phyloP scores from a whole-genome alignment of 2,113 vertebrate species.

The Anas platyrhynchos region DNA sequence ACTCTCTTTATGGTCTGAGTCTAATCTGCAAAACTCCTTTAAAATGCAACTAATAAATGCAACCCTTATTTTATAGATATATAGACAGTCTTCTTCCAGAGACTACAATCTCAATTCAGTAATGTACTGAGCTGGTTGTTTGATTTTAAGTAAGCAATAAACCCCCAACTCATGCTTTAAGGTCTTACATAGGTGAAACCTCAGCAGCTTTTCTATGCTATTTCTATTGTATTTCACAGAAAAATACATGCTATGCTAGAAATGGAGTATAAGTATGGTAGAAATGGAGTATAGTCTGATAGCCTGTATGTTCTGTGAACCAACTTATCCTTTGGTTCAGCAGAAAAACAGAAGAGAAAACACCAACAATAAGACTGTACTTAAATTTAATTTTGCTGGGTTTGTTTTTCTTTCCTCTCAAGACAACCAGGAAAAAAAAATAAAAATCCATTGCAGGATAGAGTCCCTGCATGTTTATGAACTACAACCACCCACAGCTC shows the following conservation, averaged over 20 bases:
- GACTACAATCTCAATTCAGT: background rate
- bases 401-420: background rate
- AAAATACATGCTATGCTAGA: background rate
- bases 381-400: background rate
- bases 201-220: background rate
- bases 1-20: background rate
- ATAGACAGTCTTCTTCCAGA: rapidly evolving
- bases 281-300: background rate
- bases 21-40: background rate
- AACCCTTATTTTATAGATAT: background rate
- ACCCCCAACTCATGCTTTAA: background rate
- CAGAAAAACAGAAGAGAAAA: background rate
- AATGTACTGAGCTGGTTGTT: background rate
- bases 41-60: background rate
- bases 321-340: background rate
- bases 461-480: background rate
- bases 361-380: background rate
- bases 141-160: background rate
- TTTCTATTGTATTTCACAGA: background rate
- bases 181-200: background rate
- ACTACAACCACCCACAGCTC: background rate
- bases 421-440: background rate
- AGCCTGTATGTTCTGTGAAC: background rate
- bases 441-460: background rate
- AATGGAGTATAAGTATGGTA: background rate